These are phyloP conservation scores for Alauda arvensis DNA, from an alignment of 2,797 vertebrate species.

Conservation along the genomic window DNA sequence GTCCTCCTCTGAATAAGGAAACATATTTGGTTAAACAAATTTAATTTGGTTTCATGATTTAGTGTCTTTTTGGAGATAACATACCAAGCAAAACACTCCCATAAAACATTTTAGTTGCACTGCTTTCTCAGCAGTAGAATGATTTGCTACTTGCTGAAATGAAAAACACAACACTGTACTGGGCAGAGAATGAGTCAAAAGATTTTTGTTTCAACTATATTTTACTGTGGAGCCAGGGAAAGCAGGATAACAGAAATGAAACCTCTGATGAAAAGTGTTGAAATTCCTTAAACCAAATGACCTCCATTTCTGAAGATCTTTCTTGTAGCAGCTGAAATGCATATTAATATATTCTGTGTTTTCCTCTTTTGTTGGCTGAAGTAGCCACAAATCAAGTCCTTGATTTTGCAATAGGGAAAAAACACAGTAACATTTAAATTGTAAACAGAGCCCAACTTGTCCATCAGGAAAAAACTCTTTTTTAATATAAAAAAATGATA, in stretches of 20 bases:
- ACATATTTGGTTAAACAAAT: not conserved
- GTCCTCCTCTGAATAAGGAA: slow-evolving; percentile 71
- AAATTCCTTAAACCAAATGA: not conserved
- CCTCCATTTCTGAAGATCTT: not conserved
- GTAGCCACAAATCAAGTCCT: slow-evolving; percentile 72
- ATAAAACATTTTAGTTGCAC: slow-evolving; percentile 2
- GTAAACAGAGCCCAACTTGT: slow-evolving; percentile 30
- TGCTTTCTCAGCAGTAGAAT: slow-evolving; percentile 21
- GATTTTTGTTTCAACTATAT: not conserved
- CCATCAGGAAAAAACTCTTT: slow-evolving; percentile 16
- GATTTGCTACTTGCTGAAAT: slow-evolving; percentile 25
- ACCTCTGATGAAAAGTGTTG: not conserved
- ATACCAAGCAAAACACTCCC: not conserved
- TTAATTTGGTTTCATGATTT: not conserved
- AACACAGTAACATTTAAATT: not conserved
- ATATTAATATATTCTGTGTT: not conserved
- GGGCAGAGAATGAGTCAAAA: not conserved
- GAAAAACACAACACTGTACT: slow-evolving; percentile 3
- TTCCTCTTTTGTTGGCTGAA: slow-evolving; percentile 61
- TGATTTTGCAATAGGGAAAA: not conserved
- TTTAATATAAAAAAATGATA: not conserved
- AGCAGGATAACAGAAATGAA: not conserved
- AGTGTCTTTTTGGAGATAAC: not conserved
- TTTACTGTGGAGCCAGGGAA: not conserved
- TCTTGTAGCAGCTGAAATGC: not conserved